Base-by-base conservation (phyloP, 1,140 invertebrate species). In the Pristionchus pacificus region DNA sequence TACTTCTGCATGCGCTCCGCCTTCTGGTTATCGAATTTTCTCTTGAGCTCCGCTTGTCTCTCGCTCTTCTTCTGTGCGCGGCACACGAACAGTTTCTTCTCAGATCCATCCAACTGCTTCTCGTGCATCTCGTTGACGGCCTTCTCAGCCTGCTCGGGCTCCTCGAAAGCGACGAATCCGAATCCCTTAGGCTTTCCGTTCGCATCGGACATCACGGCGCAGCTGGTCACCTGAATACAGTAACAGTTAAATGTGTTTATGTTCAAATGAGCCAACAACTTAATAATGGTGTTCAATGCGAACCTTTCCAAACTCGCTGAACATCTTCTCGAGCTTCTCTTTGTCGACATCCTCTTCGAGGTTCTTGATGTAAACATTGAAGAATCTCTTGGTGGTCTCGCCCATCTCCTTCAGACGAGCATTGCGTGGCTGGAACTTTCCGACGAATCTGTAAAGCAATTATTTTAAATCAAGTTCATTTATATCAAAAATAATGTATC, bases 311-410 rank as follows among this genome's bases (percentile, higher is more conserved):
- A 90, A 98, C 78, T 91, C 91, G 80, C 93, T 91, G 87, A 99
- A 99, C 89, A 97, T 90, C 14, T 92, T 91, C 75, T 90, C 89
- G 1, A 99, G 86, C 84, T 92, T 91, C 66, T 97, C 93, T 85
- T 98, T 94, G 74, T 90, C 91, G 78, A 96, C 89, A 68, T 96
- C 92, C 82, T 98, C 95, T 55, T 91, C 92, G 85, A 99, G 97
- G 85, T 99, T 98, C 85, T 99, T 99, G 2, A 99, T 91, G 85
- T 97, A 99, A 0, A 99, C 95, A 85, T 99, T 99, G 62, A 95
- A 99, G 87, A 97, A 99, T 49, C 93, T 89, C 84, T 97, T 96
- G 57, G 93, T 92, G 83, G 95, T 93, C 83, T 98, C 95, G 78
- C 97, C 97, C 58, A 98, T 87, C 87, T 95, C 91, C 89, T 96